phyloP scores from a whole-genome alignment of 2,113 vertebrate species.

The Casuarius casuarius region DNA sequence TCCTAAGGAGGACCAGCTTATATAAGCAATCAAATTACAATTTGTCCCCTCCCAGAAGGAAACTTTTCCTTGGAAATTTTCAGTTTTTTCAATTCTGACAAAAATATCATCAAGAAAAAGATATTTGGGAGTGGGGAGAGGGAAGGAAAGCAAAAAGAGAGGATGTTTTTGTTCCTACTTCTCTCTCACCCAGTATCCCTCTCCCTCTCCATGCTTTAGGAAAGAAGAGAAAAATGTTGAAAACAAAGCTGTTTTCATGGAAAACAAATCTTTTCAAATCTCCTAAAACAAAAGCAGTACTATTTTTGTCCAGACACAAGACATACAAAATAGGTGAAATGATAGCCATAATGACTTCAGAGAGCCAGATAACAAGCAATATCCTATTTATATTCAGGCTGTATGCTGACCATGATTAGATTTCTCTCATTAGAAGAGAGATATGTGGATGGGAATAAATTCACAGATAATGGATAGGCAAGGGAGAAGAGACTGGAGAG shows the following conservation, averaged over 20 bases:
- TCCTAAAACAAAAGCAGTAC: background rate
- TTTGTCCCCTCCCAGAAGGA: background rate
- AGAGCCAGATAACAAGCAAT: background rate
- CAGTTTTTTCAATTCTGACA: background rate
- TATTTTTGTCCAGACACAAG: background rate
- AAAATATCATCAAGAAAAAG: background rate
- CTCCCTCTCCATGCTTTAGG: background rate
- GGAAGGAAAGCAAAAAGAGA: accelerated
- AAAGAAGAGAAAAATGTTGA: background rate
- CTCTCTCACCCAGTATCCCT: background rate
- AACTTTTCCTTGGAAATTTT: background rate
- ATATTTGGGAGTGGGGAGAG: accelerated
- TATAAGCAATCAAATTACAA: background rate
- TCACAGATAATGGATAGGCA: background rate
- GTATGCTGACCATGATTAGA: background rate
- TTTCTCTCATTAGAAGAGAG: conserved; percentile 5
- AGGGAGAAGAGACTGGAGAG: background rate
- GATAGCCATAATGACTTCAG: background rate
- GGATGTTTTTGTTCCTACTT: background rate
- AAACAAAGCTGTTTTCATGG: background rate
- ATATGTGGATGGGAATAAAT: background rate
- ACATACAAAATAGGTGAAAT: background rate
- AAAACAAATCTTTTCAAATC: background rate
- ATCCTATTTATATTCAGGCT: conserved; percentile 3
- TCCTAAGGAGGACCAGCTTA: background rate